phyloP scores from a whole-genome alignment of 2,888 invertebrate genomes.

The Xanthostigma xanthostigma region DNA sequence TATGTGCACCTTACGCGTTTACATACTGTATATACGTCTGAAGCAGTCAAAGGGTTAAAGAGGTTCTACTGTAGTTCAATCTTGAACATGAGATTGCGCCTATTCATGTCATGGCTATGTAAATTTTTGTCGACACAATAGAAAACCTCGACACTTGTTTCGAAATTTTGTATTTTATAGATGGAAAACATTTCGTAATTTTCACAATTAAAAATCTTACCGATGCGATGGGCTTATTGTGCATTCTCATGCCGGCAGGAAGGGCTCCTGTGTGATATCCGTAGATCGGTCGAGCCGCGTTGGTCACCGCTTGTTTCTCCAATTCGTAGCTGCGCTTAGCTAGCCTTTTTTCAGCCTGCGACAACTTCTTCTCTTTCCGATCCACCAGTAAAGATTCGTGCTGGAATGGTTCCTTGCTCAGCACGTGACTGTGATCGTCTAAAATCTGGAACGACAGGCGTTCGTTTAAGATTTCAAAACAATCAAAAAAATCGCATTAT shows the following conservation, averaged over 20 bases:
- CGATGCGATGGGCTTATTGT: conserved; percentile 51
- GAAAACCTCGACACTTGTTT: no score
- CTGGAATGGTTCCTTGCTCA: conserved; percentile 81
- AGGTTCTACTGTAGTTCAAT: no score
- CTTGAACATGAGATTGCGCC: no score
- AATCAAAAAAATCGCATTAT: no score
- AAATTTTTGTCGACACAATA: no score
- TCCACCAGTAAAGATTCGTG: conserved; percentile 91
- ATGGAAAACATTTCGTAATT: no score
- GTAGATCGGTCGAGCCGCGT: conserved; percentile 37
- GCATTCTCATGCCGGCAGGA: conserved; percentile 21
- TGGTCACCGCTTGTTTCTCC: conserved; percentile 73
- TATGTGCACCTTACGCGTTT: no score
- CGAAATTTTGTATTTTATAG: no score
- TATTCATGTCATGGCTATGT: no score
- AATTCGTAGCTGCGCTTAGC: conserved; percentile 88
- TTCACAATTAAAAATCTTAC: conserved; percentile 23
- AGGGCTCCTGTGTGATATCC: conserved; percentile 23
- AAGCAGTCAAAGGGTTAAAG: no score
- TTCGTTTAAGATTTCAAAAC: no score
- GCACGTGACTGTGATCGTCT: conserved; percentile 40
- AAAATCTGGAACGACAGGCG: conserved; percentile 26
- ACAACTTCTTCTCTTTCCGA: conserved; percentile 85
- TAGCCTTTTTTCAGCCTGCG: conserved; percentile 81
- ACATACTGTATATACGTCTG: no score